Evolutionary conservation across 2,888 invertebrate species (phyloP).

Genomic region (Scaptomyza flava): DNA sequence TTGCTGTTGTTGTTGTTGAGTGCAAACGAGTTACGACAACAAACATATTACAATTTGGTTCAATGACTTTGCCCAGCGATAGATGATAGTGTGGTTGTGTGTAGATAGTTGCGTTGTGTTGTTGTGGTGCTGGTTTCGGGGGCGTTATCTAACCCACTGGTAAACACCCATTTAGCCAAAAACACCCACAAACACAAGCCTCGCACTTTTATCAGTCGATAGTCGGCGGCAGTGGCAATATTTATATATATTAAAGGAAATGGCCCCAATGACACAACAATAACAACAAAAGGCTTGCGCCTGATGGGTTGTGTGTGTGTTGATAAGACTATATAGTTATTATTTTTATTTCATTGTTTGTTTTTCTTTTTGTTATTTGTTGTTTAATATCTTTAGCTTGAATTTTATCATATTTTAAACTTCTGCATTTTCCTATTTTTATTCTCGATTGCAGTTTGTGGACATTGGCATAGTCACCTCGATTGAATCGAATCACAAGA

Average conservation of each 20-base stretch:
- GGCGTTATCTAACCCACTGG: slow-evolving; percentile 61
- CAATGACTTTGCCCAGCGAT: slow-evolving; percentile 76
- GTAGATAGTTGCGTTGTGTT: not conserved
- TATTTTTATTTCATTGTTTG: slow-evolving; percentile 6
- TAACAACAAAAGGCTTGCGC: slow-evolving; percentile 44
- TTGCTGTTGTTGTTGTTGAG: slow-evolving; percentile 50
- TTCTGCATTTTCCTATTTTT: slow-evolving; percentile 49
- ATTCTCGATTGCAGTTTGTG: slow-evolving; percentile 89
- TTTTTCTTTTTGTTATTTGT: too few relatives aligned
- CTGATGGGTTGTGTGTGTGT: slow-evolving; percentile 39
- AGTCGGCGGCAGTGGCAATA: slow-evolving; percentile 16
- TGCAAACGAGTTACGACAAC: slow-evolving; percentile 79
- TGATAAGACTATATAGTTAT: slow-evolving; percentile 1
- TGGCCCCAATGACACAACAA: slow-evolving; percentile 25
- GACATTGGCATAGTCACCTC: slow-evolving; percentile 97
- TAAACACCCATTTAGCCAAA: slow-evolving; percentile 62
- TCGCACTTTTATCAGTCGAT: slow-evolving; percentile 31
- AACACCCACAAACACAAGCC: slow-evolving; percentile 41
- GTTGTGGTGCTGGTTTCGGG: slow-evolving; percentile 22
- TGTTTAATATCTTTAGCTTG: too few relatives aligned
- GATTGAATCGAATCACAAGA: slow-evolving; percentile 97
- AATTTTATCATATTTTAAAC: not conserved
- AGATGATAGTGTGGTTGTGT: slow-evolving; percentile 32
- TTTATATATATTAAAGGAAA: slow-evolving; percentile 23
- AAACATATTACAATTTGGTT: slow-evolving; percentile 78